A percentile compares a stretch with the other conserved stretches of the same genome.
Conservation (phyloP, 2,113 vertebrate species). For the Ceyx cyanopectus region DNA sequence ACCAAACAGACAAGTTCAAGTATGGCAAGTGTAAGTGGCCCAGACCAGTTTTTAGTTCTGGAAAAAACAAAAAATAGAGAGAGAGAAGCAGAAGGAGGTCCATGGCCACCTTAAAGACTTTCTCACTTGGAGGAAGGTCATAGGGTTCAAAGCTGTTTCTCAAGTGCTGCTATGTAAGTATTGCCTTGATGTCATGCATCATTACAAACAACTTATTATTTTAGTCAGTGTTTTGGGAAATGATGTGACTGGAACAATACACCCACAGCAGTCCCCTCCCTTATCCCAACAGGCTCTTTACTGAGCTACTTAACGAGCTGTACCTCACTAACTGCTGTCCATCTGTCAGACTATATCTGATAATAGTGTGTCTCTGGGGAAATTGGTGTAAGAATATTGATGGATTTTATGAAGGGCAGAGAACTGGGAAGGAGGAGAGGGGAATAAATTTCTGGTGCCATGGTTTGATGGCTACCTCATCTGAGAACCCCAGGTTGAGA, state of each 20-base stretch:
- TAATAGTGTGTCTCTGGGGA: background rate
- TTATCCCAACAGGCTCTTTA: background rate
- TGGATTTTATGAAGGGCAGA: background rate
- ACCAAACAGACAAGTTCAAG: background rate
- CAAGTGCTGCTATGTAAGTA: background rate
- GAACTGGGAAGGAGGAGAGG: background rate
- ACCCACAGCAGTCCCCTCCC: slow-evolving; percentile 39
- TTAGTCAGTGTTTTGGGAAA: slow-evolving; percentile 53
- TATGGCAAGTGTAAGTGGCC: background rate
- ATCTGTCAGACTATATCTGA: background rate
- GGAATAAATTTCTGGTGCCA: background rate
- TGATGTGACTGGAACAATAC: slow-evolving; percentile 41
- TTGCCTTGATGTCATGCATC: slow-evolving; percentile 18
- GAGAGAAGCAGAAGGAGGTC: background rate
- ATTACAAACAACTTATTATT: slow-evolving; percentile 47
- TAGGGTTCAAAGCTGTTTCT: slow-evolving; percentile 34
- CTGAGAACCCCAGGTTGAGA: background rate
- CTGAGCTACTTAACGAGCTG: background rate
- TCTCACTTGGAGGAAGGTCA: slow-evolving; percentile 6
- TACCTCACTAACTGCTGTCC: background rate
- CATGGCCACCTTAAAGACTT: background rate
- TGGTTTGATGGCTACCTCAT: background rate
- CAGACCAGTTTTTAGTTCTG: background rate
- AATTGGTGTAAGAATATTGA: background rate
- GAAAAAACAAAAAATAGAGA: background rate